Evolutionary conservation across 2,888 invertebrate species (phyloP), one percentile per base, ranked within the genome.

Genomic region (Cacoxenus indagator): DNA sequence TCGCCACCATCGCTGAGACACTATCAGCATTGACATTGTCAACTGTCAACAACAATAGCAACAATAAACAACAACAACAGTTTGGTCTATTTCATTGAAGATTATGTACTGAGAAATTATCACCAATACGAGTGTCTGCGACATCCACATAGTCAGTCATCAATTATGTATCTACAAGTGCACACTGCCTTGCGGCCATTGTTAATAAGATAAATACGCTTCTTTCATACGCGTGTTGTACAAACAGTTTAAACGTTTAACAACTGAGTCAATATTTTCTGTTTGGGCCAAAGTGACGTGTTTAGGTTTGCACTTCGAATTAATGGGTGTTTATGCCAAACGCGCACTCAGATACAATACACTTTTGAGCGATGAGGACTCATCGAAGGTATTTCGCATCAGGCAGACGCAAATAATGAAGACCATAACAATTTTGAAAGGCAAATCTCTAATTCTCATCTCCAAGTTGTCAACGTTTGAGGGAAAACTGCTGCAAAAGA

Each of bases 191-290:
- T n/a, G n/a, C n/a, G n/a, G n/a, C n/a, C n/a, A n/a, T 64, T 27
- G 22, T 46, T 26, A 64, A 64, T 11, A 22, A 43, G 19, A 61
- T 54, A 43, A 19, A 65, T 37, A 22, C 29, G 27, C 46, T 24
- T 69, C 67, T 65, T 67, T 57, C 68, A 26, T 27, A 64, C n/a
- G 19, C 26, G 5, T 64, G 19, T 24, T 48, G 5, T 17, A n/a
- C n/a, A 46, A 48, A 55, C 22, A 48, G 46, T 61, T 69, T 66
- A 68, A 14, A 26, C 70, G 76, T 75, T 78, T 81, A 78, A 72
- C 80, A 83, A 73, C 83, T 80, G 79, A 66, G 77, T 76, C 82
- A 80, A 80, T 69, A 80, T 69, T 54, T 24, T 54, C 46, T 64
- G 31, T 48, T 14, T 64, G 46, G 8, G 9, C 5, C 65, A 59